phyloP scores from a whole-genome alignment of 2,113 vertebrate species.

The Desmodus rotundus region DNA sequence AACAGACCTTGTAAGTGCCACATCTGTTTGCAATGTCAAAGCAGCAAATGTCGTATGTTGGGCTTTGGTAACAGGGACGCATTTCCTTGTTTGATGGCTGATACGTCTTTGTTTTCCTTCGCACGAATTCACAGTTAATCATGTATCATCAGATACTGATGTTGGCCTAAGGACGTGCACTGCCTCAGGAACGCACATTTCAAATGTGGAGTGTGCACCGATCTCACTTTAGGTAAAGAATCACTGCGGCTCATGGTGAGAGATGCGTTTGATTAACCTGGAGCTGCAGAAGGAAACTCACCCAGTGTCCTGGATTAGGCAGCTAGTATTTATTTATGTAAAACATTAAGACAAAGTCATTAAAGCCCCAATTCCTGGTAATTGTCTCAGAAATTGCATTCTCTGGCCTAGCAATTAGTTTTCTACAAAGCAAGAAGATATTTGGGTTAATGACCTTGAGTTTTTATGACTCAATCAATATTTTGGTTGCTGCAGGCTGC shows the following conservation, averaged over 20 bases:
- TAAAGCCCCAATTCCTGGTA: conserved; percentile 47
- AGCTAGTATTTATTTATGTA: conserved; percentile 58
- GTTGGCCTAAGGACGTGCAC: background rate
- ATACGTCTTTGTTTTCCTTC: conserved; percentile 45
- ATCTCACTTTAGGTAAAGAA: conserved; percentile 19
- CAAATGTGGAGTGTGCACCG: background rate
- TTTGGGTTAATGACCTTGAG: conserved; percentile 66
- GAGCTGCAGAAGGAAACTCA: background rate
- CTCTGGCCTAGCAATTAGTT: conserved; percentile 43
- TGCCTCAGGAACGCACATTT: conserved; percentile 20
- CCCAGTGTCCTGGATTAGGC: background rate
- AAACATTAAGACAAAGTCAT: conserved; percentile 58
- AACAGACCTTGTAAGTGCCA: background rate
- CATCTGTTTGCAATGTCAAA: background rate
- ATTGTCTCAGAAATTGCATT: conserved; percentile 63
- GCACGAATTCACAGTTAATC: background rate
- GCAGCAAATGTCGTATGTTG: background rate
- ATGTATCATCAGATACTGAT: background rate
- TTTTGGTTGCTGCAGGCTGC: conserved; percentile 66
- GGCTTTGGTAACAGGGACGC: background rate
- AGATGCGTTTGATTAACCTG: conserved; percentile 39
- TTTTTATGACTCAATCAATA: conserved; percentile 74
- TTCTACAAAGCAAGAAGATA: conserved; percentile 58
- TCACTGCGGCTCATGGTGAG: background rate
- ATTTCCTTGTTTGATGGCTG: background rate